Evolutionary conservation across 64 coral and sea anemone species (phyloP), one percentile per base, ranked within the genome.

Genomic region (Montipora sp.): DNA sequence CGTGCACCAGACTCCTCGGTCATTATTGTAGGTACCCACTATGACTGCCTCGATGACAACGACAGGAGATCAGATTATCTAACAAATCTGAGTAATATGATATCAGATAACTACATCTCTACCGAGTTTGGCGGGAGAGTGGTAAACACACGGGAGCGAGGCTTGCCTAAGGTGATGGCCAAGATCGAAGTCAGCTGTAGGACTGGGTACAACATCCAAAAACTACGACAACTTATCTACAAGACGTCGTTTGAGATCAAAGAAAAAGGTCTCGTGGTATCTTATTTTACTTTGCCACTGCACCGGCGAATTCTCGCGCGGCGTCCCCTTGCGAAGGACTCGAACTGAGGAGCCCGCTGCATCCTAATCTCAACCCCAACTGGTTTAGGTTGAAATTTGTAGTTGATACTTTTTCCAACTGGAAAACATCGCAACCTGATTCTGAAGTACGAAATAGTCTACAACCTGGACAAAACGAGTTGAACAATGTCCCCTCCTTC

Each of bases 141-240:
- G 15, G 50, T 75, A 19, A 90, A 82, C 16, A 92, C 98, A 18
- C 88, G 98, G 21, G 98, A 99, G 72, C 95, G 89, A 48, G 98
- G 98, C 3, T 87, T 99, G 47, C 98, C 98, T 2, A 96, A 94
- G 61, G 94, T 99, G 19, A 91, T 96, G 91, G 87, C 78, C 61
- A 90, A 85, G 74, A 96, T 99, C 43, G 98, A 99, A 48, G 94
- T 99, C 84, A 99, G 98, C 66, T 89, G 94, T 51, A 99, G 91
- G 75, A 96, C 77, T 92, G 89, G 89, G 3, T 83, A 99, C 88
- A 84, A 99, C 77, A 87, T 99, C 15, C 82, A 89, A 51, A 84
- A 96, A 77, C 77, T 99, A 61, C 75, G 98, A 0, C 94, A 99
- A n/a, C 93, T 94, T 83, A 99, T 99, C 59, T 99, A 99, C 84